Evolutionary conservation across 2,888 invertebrate genomes (phyloP).

Genomic region (Mythimna lalbum): DNA sequence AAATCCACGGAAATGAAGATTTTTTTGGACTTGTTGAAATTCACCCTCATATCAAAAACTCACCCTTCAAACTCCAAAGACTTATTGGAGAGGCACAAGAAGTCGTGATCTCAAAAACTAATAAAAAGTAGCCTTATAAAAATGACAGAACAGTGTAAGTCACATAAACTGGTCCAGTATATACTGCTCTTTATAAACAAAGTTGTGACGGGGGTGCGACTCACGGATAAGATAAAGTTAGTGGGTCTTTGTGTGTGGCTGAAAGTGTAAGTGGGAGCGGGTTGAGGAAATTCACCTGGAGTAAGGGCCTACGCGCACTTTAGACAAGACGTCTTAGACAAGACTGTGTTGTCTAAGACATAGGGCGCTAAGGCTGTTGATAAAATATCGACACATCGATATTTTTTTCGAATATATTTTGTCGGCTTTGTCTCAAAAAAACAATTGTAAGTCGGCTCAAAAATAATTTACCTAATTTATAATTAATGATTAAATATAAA

Average conservation of each 20-base stretch:
- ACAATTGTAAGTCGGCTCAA: too few species aligned
- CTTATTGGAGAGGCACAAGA: conserved; percentile 19
- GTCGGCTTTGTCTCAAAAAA: too few species aligned
- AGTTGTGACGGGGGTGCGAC: conserved; percentile 59
- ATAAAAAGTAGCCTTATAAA: conserved; percentile 58
- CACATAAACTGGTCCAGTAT: conserved; percentile 55
- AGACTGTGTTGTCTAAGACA: too few species aligned
- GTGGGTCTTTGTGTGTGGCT: conserved; percentile 18
- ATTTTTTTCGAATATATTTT: too few species aligned
- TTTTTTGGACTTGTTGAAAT: too few species aligned
- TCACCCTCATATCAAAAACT: background rate
- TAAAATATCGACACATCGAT: too few species aligned
- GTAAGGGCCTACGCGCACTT: too few species aligned
- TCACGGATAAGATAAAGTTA: conserved; percentile 64
- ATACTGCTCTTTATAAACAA: conserved; percentile 61
- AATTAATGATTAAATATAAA: too few species aligned
- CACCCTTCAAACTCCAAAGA: background rate
- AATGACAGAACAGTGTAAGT: conserved; percentile 52
- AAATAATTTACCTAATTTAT: too few species aligned
- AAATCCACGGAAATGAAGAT: too few species aligned
- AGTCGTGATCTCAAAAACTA: conserved; percentile 43
- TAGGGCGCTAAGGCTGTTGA: too few species aligned
- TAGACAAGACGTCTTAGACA: too few species aligned
- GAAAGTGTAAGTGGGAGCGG: conserved; percentile 23
- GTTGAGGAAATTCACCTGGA: background rate